phyloP scores from a whole-genome alignment of 1,140 invertebrate genomes.

The Zaprionus davidi region DNA sequence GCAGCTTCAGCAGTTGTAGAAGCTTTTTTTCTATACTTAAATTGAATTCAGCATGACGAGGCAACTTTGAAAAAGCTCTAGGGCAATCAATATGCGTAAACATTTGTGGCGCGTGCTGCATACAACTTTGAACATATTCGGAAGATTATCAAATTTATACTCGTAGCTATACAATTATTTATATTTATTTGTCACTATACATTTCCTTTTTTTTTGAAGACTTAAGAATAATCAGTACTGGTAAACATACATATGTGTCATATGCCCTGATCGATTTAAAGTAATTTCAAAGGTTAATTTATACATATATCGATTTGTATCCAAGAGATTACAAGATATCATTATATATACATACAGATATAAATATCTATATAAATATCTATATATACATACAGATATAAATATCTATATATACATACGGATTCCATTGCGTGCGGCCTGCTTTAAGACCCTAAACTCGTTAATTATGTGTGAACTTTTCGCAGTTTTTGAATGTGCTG shows the following conservation, averaged over 20 bases:
- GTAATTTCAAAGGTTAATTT: too few species aligned
- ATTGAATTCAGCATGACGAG: background rate
- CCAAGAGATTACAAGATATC: background rate
- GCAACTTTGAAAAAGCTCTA: conserved; percentile 2
- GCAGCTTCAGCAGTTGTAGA: background rate
- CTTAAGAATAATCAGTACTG: too few species aligned
- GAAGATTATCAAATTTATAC: too few species aligned
- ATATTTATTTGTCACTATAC: too few species aligned
- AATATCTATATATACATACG: too few species aligned
- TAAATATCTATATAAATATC: too few species aligned
- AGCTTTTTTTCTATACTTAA: background rate
- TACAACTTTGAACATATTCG: background rate
- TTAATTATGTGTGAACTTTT: conserved; percentile 6
- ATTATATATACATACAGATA: background rate
- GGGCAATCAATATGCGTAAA: background rate
- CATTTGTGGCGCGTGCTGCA: background rate
- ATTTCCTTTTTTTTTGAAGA: too few species aligned
- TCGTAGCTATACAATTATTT: too few species aligned
- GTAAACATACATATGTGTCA: too few species aligned
- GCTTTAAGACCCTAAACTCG: background rate
- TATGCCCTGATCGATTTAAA: too few species aligned
- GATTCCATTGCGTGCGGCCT: background rate
- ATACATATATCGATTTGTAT: too few species aligned
- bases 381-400: background rate
- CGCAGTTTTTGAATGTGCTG: background rate